phyloP scores from a whole-genome alignment of 2,797 vertebrate genomes.

The Octomys mimax region DNA sequence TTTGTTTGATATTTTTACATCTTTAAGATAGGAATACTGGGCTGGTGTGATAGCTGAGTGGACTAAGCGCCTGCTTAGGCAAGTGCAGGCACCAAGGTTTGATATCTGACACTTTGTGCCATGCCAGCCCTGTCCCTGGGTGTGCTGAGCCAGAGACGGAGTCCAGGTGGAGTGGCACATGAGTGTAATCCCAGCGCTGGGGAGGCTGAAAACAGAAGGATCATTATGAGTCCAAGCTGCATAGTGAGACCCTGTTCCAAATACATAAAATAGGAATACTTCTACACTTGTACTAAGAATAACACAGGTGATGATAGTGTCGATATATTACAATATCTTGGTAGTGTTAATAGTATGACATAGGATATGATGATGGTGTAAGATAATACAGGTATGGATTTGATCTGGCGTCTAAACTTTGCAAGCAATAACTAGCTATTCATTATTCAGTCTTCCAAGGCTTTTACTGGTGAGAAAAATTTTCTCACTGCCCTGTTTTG shows the following conservation, averaged over 20 bases:
- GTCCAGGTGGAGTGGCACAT: no score
- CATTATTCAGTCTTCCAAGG: neutral
- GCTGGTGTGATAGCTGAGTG: no score
- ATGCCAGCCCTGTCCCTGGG: no score
- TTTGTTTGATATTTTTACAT: constrained; percentile 28
- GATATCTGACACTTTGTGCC: no score
- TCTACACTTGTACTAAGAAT: neutral
- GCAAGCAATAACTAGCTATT: neutral
- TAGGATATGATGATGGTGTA: neutral
- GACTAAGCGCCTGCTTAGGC: no score
- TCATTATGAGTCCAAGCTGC: no score
- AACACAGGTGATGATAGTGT: neutral
- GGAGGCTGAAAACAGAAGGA: no score
- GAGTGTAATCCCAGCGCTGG: no score
- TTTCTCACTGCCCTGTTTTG: neutral
- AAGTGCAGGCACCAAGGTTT: no score
- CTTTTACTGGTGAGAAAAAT: neutral
- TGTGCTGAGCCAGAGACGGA: no score
- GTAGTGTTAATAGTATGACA: neutral
- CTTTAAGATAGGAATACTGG: neutral
- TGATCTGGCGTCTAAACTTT: neutral
- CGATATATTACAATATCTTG: neutral
- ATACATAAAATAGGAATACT: neutral
- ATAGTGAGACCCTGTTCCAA: no score
- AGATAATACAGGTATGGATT: neutral